Evolutionary conservation across 2,113 vertebrate species (phyloP).

Genomic region (Equus przewalskii): DNA sequence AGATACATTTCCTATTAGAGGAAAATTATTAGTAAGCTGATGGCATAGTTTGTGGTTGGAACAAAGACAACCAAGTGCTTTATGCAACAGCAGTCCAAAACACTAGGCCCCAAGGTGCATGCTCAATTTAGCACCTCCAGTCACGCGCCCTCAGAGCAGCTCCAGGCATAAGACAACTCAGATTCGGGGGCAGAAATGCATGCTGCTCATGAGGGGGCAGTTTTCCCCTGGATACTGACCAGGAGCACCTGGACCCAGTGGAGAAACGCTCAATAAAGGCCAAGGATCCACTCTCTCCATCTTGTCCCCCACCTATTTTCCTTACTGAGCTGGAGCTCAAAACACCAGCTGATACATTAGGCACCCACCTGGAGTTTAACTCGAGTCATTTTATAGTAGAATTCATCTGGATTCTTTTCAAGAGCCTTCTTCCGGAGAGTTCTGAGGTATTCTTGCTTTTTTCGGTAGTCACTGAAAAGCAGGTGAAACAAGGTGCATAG

Average conservation of each 20-base stretch:
- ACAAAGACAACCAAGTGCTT: background rate
- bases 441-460: conserved; percentile 94
- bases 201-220: background rate
- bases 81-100: background rate
- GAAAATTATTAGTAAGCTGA: conserved; percentile 8
- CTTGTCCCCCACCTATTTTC: background rate
- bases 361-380: conserved; percentile 90
- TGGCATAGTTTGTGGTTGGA: background rate
- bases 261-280: background rate
- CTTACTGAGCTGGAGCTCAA: background rate
- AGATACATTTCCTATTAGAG: conserved; percentile 20
- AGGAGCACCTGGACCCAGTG: background rate
- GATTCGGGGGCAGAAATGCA: background rate
- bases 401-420: conserved; percentile 98
- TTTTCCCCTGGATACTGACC: background rate
- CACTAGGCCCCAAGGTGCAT: background rate
- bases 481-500: background rate
- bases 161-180: background rate
- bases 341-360: background rate
- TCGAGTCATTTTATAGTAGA: conserved; percentile 97
- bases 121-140: background rate
- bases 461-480: conserved; percentile 93
- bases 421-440: conserved; percentile 95
- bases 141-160: background rate
- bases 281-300: background rate